A percentile compares a stretch with the other conserved stretches of the same genome.
Evolutionary conservation across 2,113 vertebrate species (phyloP).

Genomic region (Alaudala cheleensis): DNA sequence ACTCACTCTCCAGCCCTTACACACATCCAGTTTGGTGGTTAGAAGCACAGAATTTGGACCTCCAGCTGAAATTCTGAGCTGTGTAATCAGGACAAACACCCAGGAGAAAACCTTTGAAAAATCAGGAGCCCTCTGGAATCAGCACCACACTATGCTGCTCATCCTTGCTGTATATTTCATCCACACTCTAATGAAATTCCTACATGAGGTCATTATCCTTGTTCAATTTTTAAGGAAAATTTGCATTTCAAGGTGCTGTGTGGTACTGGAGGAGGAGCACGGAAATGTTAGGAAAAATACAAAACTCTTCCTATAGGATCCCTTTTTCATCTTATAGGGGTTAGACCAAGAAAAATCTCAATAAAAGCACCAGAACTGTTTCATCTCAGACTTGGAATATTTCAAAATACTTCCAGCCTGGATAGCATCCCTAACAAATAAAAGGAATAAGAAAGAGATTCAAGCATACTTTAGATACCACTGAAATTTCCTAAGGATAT

Average conservation of each 20-base stretch:
- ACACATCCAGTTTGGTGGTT: accelerated
- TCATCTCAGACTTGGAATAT: not conserved
- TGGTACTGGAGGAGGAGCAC: not conserved
- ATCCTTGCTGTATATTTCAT: not conserved
- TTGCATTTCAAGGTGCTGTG: not conserved
- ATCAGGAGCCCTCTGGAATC: not conserved
- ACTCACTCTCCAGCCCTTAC: not conserved
- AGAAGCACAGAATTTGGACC: not conserved
- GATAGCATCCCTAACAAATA: not conserved
- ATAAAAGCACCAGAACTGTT: not conserved
- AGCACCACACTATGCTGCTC: not conserved
- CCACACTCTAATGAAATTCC: not conserved
- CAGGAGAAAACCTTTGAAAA: not conserved
- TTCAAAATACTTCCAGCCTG: not conserved
- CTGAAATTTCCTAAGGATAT: not conserved
- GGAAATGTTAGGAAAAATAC: not conserved
- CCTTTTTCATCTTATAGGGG: not conserved
- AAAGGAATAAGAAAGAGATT: not conserved
- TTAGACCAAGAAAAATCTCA: not conserved
- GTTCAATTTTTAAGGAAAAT: not conserved
- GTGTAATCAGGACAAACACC: not conserved
- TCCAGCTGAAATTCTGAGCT: not conserved
- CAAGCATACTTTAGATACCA: not conserved
- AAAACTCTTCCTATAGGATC: not conserved
- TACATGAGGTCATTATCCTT: not conserved